Evolutionary conservation across 2,113 vertebrate genomes (phyloP).

Genomic region (Poeciliopsis retropinna): DNA sequence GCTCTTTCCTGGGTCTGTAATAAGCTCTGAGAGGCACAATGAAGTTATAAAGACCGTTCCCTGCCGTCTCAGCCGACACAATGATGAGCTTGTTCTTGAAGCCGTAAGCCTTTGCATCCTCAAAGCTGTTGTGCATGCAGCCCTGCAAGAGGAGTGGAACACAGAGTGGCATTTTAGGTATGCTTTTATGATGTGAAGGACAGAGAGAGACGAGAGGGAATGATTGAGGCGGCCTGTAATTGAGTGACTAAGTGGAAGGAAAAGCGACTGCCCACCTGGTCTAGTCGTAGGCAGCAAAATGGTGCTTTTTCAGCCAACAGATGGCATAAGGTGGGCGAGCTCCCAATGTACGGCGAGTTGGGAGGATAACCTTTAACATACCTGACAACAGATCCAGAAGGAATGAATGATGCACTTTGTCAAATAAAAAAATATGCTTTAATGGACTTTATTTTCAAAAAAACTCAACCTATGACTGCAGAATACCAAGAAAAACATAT

Average conservation of each 20-base stretch:
- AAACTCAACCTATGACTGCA: background rate
- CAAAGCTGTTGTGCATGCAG: slow-evolving; percentile 93
- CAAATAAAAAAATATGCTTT: background rate
- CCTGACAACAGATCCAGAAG: slow-evolving; percentile 71
- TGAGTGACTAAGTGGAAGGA: slow-evolving; percentile 61
- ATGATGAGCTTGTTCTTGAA: slow-evolving; percentile 98
- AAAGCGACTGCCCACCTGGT: slow-evolving; percentile 84
- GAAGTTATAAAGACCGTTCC: slow-evolving; percentile 97
- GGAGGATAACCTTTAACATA: slow-evolving; percentile 96
- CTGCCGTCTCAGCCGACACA: slow-evolving; percentile 96
- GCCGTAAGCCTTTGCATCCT: slow-evolving; percentile 96
- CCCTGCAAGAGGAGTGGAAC: slow-evolving; percentile 78
- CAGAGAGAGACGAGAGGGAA: slow-evolving; percentile 13
- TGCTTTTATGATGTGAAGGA: slow-evolving; percentile 32
- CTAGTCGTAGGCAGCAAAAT: slow-evolving; percentile 93
- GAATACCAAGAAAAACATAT: background rate
- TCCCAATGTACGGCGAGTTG: slow-evolving; percentile 95
- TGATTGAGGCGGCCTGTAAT: slow-evolving; percentile 37
- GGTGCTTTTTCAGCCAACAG: slow-evolving; percentile 89
- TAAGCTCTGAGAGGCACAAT: slow-evolving; percentile 97
- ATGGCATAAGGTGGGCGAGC: slow-evolving; percentile 94
- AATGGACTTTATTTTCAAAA: background rate
- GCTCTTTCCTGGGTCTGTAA: slow-evolving; percentile 94
- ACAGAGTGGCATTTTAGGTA: slow-evolving; percentile 13
- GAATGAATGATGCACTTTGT: slow-evolving; percentile 43